phyloP scores from a whole-genome alignment of 2,113 vertebrate genomes.

The Chloropsis hardwickii region DNA sequence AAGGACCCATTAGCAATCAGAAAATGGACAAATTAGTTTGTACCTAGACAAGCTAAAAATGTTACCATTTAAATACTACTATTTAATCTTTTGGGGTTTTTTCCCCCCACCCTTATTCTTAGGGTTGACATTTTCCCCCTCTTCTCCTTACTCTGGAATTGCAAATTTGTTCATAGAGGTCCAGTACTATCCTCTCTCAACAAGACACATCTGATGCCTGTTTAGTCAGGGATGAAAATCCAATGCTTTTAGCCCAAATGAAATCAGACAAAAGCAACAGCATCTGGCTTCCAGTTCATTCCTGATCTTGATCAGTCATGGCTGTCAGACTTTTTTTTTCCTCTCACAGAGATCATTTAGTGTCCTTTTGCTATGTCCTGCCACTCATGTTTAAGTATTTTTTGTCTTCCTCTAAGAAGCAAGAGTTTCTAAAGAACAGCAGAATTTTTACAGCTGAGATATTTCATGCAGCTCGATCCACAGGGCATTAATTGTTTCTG shows the following conservation, averaged over 20 bases:
- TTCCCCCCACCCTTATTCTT: neutral
- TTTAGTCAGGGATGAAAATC: neutral
- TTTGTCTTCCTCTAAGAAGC: neutral
- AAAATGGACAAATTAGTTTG: slow-evolving; percentile 79
- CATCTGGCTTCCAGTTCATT: neutral
- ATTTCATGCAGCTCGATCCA: neutral
- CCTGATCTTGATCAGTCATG: neutral
- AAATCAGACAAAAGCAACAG: neutral
- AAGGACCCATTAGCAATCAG: slow-evolving; percentile 83
- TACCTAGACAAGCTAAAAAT: slow-evolving; percentile 70
- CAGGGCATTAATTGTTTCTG: neutral
- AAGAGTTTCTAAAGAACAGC: neutral
- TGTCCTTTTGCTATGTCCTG: neutral
- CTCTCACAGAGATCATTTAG: neutral
- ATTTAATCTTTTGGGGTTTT: neutral
- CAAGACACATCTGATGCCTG: neutral
- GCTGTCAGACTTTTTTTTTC: neutral
- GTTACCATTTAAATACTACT: neutral
- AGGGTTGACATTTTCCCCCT: neutral
- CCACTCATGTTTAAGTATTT: neutral
- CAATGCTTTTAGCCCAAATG: neutral
- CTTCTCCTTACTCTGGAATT: neutral
- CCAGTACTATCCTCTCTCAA: neutral
- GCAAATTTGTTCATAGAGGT: neutral
- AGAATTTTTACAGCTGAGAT: neutral